Evolutionary conservation across 2,888 invertebrate species (phyloP).

Genomic region (Mystacides longicornis): DNA sequence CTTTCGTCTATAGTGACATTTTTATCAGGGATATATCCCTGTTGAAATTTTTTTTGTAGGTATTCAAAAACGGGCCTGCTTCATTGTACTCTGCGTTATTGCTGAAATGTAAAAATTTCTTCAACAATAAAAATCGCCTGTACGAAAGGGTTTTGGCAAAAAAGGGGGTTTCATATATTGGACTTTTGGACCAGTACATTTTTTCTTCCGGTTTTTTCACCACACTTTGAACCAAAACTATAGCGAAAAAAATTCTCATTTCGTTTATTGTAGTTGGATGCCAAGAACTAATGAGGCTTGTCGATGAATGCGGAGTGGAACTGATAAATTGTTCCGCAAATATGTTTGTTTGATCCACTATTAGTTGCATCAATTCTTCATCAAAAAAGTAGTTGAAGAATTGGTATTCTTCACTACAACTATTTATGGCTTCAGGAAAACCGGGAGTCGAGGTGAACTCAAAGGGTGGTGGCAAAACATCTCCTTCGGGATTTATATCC

Average conservation of each 20-base stretch:
- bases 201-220: slow-evolving; percentile 21
- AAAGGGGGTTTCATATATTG: slow-evolving; percentile 12
- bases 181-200: slow-evolving; percentile 22
- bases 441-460: slow-evolving; percentile 49
- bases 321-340: slow-evolving; percentile 1
- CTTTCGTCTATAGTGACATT: slow-evolving; percentile 29
- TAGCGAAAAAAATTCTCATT: slow-evolving; percentile 19
- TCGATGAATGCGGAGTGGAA: not conserved
- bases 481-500: slow-evolving; percentile 2
- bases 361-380: slow-evolving; percentile 3
- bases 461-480: slow-evolving; percentile 36
- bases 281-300: slow-evolving; percentile 3
- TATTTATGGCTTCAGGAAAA: slow-evolving; percentile 47
- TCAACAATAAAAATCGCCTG: slow-evolving; percentile 13
- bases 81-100: slow-evolving; percentile 22
- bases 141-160: slow-evolving; percentile 16
- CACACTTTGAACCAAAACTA: slow-evolving; percentile 17
- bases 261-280: slow-evolving; percentile 2
- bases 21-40: slow-evolving; percentile 22
- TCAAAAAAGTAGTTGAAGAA: slow-evolving; percentile 8
- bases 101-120: too few species aligned
- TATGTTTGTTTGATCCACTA: slow-evolving; percentile 1
- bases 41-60: slow-evolving; percentile 23
- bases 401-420: slow-evolving; percentile 2
- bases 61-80: slow-evolving; percentile 24